Evolutionary conservation across 2,797 vertebrate genomes (phyloP).

Genomic region (Thripadectes ignobilis): DNA sequence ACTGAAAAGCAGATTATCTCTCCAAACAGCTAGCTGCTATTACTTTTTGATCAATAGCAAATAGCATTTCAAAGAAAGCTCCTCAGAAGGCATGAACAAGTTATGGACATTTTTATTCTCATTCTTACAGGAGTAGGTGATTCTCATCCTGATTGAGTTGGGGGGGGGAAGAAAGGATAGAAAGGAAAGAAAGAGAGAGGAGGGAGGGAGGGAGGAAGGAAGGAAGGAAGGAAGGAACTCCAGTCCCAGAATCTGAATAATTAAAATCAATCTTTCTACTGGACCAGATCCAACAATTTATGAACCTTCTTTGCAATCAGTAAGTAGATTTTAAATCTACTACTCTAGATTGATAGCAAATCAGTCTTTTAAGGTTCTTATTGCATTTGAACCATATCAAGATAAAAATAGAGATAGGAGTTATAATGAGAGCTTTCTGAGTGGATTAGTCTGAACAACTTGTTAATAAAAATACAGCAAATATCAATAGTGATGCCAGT

Average conservation of each 20-base stretch:
- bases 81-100: neutral
- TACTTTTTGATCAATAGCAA: neutral
- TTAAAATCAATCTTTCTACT: neutral
- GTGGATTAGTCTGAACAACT: neutral
- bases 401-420: neutral
- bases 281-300: neutral
- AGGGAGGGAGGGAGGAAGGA: too few species aligned
- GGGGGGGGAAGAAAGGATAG: neutral
- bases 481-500: neutral
- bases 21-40: neutral
- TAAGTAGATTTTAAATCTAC: neutral
- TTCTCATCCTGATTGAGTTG: neutral
- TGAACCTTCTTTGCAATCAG: neutral
- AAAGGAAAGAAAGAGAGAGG: too few species aligned
- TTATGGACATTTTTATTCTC: neutral
- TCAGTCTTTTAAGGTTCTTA: neutral
- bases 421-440: neutral
- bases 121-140: neutral
- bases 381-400: neutral
- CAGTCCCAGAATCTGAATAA: neutral
- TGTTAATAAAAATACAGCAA: neutral
- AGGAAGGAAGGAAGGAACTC: neutral
- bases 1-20: neutral
- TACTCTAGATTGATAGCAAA: neutral
- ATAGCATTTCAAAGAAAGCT: neutral